phyloP scores from a whole-genome alignment of 2,888 invertebrate genomes.

The Busseola fusca region DNA sequence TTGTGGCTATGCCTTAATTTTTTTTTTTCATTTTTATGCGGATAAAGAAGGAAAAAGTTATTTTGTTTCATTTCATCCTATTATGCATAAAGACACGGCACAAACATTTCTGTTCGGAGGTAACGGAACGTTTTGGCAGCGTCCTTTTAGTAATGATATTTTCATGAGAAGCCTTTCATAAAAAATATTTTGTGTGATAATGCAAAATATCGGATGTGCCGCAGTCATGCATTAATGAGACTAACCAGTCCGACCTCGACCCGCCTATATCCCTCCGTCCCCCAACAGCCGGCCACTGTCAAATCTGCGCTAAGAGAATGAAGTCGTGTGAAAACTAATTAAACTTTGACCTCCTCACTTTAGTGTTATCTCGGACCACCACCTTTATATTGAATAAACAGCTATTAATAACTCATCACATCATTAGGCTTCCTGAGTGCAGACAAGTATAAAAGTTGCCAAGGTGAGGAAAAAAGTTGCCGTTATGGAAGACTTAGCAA shows the following conservation, averaged over 20 bases:
- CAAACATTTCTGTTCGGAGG: constrained; percentile 34
- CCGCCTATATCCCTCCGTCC: constrained; percentile 14
- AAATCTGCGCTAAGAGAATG: constrained; percentile 72
- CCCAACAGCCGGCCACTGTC: constrained; percentile 48
- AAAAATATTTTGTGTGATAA: constrained; percentile 36
- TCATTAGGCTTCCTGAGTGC: constrained; percentile 47
- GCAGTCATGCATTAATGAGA: constrained; percentile 71
- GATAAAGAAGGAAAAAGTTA: constrained; percentile 39
- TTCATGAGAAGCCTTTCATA: constrained; percentile 44
- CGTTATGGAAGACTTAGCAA: constrained; percentile 70
- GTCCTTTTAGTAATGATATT: constrained; percentile 46
- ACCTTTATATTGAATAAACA: constrained; percentile 59
- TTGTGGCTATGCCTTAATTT: constrained; percentile 26
- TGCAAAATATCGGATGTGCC: constrained; percentile 49
- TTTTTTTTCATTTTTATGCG: constrained; percentile 31
- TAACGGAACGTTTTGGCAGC: constrained; percentile 38
- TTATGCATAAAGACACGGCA: constrained; percentile 49
- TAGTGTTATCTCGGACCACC: constrained; percentile 54
- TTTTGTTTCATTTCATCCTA: constrained; percentile 41
- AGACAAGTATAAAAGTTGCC: constrained; percentile 51
- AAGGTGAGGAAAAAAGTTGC: constrained; percentile 55
- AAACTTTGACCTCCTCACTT: constrained; percentile 77
- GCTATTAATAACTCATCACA: constrained; percentile 50
- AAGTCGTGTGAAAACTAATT: constrained; percentile 80
- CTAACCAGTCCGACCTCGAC: constrained; percentile 80